phyloP scores from a whole-genome alignment of 1,140 invertebrate species.

The Paraescarpia echinospica region DNA sequence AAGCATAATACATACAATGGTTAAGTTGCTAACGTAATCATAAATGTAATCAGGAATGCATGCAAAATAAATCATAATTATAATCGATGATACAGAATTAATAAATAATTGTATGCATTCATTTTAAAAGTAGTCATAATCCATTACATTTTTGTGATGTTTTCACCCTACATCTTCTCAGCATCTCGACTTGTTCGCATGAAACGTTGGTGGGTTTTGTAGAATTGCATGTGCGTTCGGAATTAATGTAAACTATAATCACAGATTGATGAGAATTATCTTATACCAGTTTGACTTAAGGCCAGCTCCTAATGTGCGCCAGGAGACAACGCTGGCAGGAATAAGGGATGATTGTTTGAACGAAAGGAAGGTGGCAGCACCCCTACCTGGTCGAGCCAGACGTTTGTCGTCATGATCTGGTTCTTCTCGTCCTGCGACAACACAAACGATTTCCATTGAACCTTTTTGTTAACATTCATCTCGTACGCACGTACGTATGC shows the following conservation, averaged over 20 bases:
- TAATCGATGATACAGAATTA: no score
- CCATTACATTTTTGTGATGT: no score
- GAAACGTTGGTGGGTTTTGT: background rate
- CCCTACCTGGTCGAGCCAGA: conserved; percentile 94
- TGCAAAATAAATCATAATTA: no score
- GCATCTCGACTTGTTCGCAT: no score
- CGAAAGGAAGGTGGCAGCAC: conserved; percentile 40
- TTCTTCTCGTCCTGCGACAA: conserved; percentile 74
- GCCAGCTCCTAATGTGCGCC: background rate
- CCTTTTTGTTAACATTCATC: no score
- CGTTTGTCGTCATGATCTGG: conserved; percentile 94
- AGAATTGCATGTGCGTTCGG: background rate
- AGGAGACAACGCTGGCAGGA: background rate
- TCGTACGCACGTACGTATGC: background rate
- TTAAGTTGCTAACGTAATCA: no score
- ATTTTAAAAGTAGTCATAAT: no score
- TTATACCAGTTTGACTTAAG: background rate
- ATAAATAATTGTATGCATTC: no score
- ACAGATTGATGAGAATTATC: background rate
- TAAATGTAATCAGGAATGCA: no score
- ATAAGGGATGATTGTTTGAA: background rate
- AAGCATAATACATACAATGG: no score
- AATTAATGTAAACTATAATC: background rate
- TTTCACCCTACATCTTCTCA: no score
- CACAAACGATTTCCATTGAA: background rate